These are phyloP conservation scores for Lasioglossum baleicum DNA, from an alignment of 1,140 invertebrate genomes.

Conservation along the genomic window DNA sequence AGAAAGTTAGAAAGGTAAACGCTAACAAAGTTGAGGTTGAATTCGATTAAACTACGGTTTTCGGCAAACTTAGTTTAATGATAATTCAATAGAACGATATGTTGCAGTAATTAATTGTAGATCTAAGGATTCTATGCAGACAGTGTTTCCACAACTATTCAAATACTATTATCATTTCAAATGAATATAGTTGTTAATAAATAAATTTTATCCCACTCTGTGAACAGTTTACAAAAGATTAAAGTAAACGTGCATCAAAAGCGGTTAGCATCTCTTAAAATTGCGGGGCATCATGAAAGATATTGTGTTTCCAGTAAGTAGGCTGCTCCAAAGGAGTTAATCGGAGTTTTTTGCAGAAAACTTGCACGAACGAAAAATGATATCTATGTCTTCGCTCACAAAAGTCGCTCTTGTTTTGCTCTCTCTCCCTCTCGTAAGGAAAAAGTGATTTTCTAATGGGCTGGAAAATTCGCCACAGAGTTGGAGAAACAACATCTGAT, in stretches of 20 bases:
- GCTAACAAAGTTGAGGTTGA: neutral
- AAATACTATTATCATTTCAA: too few relatives aligned
- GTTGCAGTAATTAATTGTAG: too few relatives aligned
- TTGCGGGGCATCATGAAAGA: neutral
- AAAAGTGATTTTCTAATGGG: too few relatives aligned
- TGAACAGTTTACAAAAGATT: neutral
- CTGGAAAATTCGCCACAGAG: too few relatives aligned
- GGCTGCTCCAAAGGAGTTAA: neutral
- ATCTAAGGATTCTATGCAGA: too few relatives aligned
- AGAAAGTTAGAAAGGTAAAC: neutral
- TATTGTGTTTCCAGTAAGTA: neutral
- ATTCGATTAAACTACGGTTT: slow-evolving; percentile 12
- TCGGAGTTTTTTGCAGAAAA: neutral
- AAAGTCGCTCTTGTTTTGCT: neutral
- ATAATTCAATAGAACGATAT: neutral
- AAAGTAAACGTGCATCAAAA: neutral
- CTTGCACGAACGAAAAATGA: neutral
- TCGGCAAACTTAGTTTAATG: slow-evolving; percentile 6
- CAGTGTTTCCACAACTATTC: too few relatives aligned
- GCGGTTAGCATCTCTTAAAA: slow-evolving; percentile 13
- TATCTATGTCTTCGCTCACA: neutral
- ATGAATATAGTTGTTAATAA: neutral
- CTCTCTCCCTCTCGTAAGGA: too few relatives aligned
- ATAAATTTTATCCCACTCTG: neutral
- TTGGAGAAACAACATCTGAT: too few relatives aligned